These are phyloP conservation scores for Arizona elegans DNA, from an alignment of 2,113 vertebrate species.

Conservation along the genomic window DNA sequence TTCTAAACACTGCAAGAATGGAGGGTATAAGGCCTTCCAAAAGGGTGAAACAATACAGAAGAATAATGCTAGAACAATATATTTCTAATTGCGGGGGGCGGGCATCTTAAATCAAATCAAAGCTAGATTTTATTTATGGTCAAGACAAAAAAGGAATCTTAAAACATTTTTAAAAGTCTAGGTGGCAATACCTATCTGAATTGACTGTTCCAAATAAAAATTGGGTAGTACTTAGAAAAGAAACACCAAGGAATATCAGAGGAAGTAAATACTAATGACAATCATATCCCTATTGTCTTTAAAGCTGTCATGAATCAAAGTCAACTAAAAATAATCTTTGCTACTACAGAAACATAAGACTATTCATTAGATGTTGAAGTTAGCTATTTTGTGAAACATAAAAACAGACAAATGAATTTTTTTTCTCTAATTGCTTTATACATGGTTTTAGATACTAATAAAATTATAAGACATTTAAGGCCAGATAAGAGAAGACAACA, in stretches of 20 bases:
- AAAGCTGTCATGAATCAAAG: neutral
- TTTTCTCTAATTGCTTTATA: neutral
- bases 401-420: neutral
- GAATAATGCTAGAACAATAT: neutral
- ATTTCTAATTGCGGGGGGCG: neutral
- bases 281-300: neutral
- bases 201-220: neutral
- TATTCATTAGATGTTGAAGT: neutral
- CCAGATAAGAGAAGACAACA: neutral
- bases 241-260: neutral
- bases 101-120: neutral
- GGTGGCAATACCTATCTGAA: neutral
- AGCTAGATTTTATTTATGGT: neutral
- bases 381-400: neutral
- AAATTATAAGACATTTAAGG: neutral
- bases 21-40: neutral
- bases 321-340: neutral
- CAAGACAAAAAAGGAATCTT: neutral
- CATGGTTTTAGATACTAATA: neutral
- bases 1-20: neutral
- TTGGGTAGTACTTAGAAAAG: neutral
- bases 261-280: neutral
- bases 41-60: neutral
- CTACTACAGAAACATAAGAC: neutral
- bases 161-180: neutral